Conservation (phyloP, 2,113 vertebrate genomes). For the Macrotus californicus region DNA sequence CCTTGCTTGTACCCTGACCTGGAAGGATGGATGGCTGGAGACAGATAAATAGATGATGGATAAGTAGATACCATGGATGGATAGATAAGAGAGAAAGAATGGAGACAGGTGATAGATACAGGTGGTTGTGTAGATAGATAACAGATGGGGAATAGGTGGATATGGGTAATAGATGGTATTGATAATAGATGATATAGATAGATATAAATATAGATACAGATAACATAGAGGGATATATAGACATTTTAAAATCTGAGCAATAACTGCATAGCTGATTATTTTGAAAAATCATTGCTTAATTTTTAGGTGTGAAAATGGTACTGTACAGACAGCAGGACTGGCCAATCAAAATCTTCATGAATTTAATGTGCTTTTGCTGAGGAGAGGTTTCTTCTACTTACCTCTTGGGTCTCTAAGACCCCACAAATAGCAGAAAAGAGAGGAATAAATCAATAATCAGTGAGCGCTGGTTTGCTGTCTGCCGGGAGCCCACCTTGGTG, state of each 20-base stretch:
- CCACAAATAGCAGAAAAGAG: fast-evolving
- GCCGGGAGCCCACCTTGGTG: fast-evolving
- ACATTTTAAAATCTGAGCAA: background rate
- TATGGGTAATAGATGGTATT: background rate
- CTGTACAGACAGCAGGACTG: background rate
- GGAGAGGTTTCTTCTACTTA: background rate
- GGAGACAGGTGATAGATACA: background rate
- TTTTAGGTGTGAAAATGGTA: background rate
- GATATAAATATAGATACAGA: background rate
- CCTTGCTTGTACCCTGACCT: background rate
- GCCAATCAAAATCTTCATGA: background rate
- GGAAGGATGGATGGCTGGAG: background rate
- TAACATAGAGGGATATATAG: background rate
- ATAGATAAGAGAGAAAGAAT: background rate
- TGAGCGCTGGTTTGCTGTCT: fast-evolving
- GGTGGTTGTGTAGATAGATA: background rate
- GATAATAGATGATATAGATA: too few relatives aligned
- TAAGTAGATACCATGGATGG: too few relatives aligned
- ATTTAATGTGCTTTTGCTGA: fast-evolving
- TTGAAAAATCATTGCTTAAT: background rate
- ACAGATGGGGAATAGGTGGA: background rate
- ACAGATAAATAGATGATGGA: fast-evolving
- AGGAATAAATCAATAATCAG: fast-evolving
- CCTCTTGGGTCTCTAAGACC: background rate
- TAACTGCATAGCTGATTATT: background rate